Evolutionary conservation across 2,113 vertebrate genomes (phyloP).

Genomic region (Brienomyrus brachyistius): DNA sequence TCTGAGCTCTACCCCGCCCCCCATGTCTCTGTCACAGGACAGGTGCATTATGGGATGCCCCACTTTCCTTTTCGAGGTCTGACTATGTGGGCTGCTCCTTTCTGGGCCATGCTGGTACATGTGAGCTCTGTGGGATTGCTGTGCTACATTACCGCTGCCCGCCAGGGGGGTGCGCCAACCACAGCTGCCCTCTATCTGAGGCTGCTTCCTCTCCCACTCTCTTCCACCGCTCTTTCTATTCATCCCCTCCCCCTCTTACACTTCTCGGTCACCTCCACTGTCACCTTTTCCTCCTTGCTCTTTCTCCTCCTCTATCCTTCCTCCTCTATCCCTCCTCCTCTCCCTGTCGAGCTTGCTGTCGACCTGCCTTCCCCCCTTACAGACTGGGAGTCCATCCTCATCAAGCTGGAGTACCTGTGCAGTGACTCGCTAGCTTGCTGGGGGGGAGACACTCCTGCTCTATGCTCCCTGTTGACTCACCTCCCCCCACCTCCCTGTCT

Average conservation of each 20-base stretch:
- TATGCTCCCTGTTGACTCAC: neutral
- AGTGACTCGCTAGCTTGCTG: neutral
- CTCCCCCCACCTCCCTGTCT: neutral
- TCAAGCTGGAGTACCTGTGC: neutral
- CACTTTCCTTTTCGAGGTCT: constrained; percentile 11
- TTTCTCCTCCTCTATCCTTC: neutral
- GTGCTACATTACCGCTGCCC: neutral
- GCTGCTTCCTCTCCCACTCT: neutral
- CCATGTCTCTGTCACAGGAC: neutral
- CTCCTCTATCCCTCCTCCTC: neutral
- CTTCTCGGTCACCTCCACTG: neutral
- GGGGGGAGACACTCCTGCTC: neutral
- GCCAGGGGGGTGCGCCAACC: neutral
- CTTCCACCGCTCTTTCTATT: neutral
- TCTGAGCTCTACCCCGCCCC: neutral
- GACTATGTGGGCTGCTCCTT: neutral
- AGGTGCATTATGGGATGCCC: constrained; percentile 8
- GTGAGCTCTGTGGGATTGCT: neutral
- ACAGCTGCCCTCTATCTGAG: neutral
- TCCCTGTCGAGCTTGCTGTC: neutral
- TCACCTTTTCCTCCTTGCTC: neutral
- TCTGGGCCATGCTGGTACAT: neutral
- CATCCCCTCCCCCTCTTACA: neutral
- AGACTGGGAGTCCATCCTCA: neutral
- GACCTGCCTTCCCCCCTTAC: neutral